These are phyloP conservation scores for Bombus sibiricus DNA, from an alignment of 1,140 invertebrate genomes.

Conservation along the genomic window DNA sequence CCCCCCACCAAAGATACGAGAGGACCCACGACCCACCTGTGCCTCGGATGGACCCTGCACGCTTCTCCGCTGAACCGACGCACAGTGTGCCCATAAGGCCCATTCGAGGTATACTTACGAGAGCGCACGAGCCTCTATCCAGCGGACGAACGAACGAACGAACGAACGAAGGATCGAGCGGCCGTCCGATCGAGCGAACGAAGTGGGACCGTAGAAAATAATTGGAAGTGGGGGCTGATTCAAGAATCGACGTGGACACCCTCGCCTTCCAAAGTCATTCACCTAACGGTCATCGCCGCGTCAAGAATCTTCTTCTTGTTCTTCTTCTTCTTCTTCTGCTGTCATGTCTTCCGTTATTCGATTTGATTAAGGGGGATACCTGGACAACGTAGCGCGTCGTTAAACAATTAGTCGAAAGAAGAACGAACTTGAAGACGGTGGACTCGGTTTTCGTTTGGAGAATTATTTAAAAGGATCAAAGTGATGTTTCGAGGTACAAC, in stretches of 20 bases:
- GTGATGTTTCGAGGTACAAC: background rate
- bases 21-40: conserved; percentile 77
- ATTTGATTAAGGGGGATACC: background rate
- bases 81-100: conserved; percentile 77
- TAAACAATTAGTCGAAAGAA: background rate
- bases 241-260: conserved; percentile 72
- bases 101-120: conserved; percentile 71
- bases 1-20: conserved; percentile 68
- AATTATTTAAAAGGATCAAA: background rate
- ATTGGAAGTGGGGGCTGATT: conserved; percentile 69
- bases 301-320: conserved; percentile 67
- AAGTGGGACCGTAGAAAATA: conserved; percentile 65
- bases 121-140: conserved; percentile 51
- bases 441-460: background rate
- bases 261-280: conserved; percentile 76
- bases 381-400: background rate
- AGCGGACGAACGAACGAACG: conserved; percentile 48
- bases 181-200: conserved; percentile 42
- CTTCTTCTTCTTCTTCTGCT: conserved; percentile 34
- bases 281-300: conserved; percentile 76
- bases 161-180: conserved; percentile 44
- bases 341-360: conserved; percentile 53
- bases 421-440: background rate
- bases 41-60: conserved; percentile 75
- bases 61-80: conserved; percentile 72